Base-by-base conservation (phyloP, 2,797 vertebrate species). In the Gambelia wislizenii region DNA sequence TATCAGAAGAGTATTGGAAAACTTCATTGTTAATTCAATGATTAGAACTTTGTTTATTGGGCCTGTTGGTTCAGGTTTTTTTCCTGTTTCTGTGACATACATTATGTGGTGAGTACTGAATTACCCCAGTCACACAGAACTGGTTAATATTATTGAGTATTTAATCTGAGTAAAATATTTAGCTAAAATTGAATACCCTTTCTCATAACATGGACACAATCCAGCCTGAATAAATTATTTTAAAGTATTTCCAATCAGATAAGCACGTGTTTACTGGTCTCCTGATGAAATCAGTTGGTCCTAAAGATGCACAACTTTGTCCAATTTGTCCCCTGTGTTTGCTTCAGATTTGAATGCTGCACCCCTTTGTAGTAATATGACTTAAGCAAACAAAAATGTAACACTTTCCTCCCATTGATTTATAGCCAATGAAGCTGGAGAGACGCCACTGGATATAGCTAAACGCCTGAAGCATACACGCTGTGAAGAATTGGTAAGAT, bases 401-500 rank as follows among this genome's bases (percentile, higher is more conserved):
- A 85, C 36, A 84, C 86, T 92, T 64, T 93, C 78, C 30, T 92
- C 91, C 44, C 75, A 27, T 82, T 92, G 67, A 89, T 90, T 93
- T 96, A 49, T 84, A 99, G 99, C 99, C 84, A 99, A 99, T 47
- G 99, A 99, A 96, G 97, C 98, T 0, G 99, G 99, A 87, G 99
- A 99, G 97, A 99, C 99, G 0, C 98, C 99, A 0, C 96, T 99
- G 93, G 99, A 99, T 96, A 99, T 99, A 47, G 99, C 99, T 77
- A 98, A 96, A 93, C 97, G 99, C 89, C 98, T 99, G 83, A 98
- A 98, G 95, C 99, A 99, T 80, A 95, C 98, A 64, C 99, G 98
- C 97, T 99, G 99, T 83, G 99, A 99, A 93, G 99, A 99, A 92
- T 86, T 99, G 99, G 99, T 99, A 97, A 98, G 99, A 94, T 76